A percentile compares a stretch with the other conserved stretches of the same genome.
These are phyloP conservation scores for Habroteleia sp. DNA, from an alignment of 2,888 invertebrate genomes.

Conservation along the genomic window DNA sequence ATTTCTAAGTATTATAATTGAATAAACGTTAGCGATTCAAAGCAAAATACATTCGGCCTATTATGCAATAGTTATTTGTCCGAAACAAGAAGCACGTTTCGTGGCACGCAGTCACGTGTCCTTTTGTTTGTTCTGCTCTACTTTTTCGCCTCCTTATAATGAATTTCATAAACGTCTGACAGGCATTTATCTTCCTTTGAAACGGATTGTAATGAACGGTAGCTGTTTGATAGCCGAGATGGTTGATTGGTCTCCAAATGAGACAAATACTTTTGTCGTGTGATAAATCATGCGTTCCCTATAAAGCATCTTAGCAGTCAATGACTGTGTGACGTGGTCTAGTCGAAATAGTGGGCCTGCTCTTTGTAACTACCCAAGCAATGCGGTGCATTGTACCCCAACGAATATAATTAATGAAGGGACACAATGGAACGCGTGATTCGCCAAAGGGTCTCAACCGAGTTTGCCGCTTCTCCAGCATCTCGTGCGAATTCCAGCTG, in stretches of 20 bases:
- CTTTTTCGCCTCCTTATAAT: conserved; percentile 41
- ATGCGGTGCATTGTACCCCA: conserved; percentile 71
- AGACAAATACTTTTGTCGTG: conserved; percentile 61
- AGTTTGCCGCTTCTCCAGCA: conserved; percentile 9
- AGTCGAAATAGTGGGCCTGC: conserved; percentile 26
- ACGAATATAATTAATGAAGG: conserved; percentile 74
- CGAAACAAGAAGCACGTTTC: conserved; percentile 31
- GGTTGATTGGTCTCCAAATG: conserved; percentile 56
- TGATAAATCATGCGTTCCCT: conserved; percentile 59
- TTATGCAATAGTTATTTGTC: conserved; percentile 24
- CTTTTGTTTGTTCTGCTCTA: conserved; percentile 20
- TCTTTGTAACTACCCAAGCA: conserved; percentile 60
- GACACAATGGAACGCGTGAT: conserved; percentile 64
- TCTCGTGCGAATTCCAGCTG: conserved; percentile 54
- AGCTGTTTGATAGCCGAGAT: conserved; percentile 19
- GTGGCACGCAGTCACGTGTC: conserved; percentile 39
- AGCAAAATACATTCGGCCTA: conserved; percentile 27
- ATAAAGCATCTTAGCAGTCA: conserved; percentile 58
- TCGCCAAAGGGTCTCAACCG: conserved; percentile 66
- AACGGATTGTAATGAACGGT: conserved; percentile 43
- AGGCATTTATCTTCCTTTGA: conserved; percentile 46
- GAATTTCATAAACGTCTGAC: conserved; percentile 52
- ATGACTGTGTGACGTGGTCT: conserved; percentile 48
- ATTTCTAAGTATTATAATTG: conserved; percentile 45
- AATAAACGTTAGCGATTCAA: conserved; percentile 20